phyloP scores from a whole-genome alignment of 2,888 invertebrate species.

The Buathra laborator region DNA sequence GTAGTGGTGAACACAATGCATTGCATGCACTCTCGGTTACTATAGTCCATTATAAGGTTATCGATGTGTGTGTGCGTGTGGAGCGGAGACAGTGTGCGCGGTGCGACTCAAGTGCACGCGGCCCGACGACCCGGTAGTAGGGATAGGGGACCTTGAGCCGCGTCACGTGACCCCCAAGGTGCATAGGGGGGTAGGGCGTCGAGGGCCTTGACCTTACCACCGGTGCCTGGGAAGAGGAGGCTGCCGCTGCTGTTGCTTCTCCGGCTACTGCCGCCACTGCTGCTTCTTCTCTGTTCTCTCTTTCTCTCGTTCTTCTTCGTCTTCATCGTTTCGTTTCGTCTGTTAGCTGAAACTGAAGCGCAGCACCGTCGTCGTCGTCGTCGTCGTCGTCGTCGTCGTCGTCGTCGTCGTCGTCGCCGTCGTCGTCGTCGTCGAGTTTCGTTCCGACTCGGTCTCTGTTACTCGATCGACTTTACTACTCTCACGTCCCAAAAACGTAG shows the following conservation, averaged over 20 bases:
- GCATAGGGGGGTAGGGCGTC: conserved; percentile 83
- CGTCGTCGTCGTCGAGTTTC: conserved; percentile 44
- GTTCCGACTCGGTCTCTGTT: conserved; percentile 54
- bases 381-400: too few species aligned
- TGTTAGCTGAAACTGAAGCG: conserved; percentile 54
- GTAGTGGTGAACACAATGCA: conserved; percentile 10
- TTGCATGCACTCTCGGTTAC: conserved; percentile 28
- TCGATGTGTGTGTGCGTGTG: conserved; percentile 28
- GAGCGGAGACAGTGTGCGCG: conserved; percentile 15
- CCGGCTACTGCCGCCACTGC: conserved; percentile 62
- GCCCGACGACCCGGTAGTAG: conserved; percentile 74
- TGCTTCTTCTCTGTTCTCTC: conserved; percentile 60
- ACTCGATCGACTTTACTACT: conserved; percentile 74
- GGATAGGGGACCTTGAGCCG: conserved; percentile 86
- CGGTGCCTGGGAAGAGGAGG: conserved; percentile 77
- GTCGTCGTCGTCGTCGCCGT: too few species aligned
- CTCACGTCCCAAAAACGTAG: conserved; percentile 79
- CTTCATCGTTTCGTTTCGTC: conserved; percentile 51
- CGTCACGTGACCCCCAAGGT: conserved; percentile 86
- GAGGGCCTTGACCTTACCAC: conserved; percentile 87
- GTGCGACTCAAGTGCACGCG: conserved; percentile 72
- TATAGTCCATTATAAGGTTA: conserved; percentile 1
- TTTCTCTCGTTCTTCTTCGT: conserved; percentile 24
- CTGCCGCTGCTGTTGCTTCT: conserved; percentile 68
- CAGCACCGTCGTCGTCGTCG: conserved; percentile 47